Evolutionary conservation across 1,140 invertebrate genomes (phyloP), one percentile per base, ranked within the genome.

Genomic region (Meloidogyne floridensis): DNA sequence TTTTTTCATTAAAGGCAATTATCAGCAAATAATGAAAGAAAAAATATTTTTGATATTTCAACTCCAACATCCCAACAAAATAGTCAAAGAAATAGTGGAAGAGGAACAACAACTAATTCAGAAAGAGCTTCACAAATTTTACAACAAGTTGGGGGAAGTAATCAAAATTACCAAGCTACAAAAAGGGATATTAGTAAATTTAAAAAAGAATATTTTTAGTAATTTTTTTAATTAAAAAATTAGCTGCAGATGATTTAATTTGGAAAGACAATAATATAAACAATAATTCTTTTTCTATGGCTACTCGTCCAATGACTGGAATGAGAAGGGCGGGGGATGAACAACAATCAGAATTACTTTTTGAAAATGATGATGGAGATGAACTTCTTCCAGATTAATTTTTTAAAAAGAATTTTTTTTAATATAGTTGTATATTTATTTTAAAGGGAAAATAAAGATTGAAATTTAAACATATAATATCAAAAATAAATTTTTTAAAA

Each of bases 331-430:
- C 92, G 87, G 92, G 92, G 77, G 87, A 92, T 53, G 77, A 42
- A 5, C 65, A 69, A 18, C 15, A n/a, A 43, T 90, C 91, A 84
- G 94, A 94, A 77, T 94, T 95, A 80, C 94, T 94, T 83, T 95
- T 95, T 91, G 94, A 92, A 65, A 93, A 94, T 89, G 94, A 94
- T 90, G 93, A 94, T 90, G 56, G 86, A 8, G 94, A 94, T 84
- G 94, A 95, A 89, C 91, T 95, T 65, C 90, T 96, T 86, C 95
- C 95, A 5, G 93, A 94, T 87, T 94, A 92, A 91, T 56, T 72
- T 73, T 75, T 42, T 18, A 11, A 76, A 32, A 69, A 20, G 3
- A 32, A 72, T 54, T 74, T 32, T 20, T 32, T 32, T 32, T 32
- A 32, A 32, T 32, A 32, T 32, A 32, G 32, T 32, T 32, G 32